These are phyloP conservation scores for Psammodynastes pulverulentus DNA, from an alignment of 2,113 vertebrate species.

Conservation along the genomic window DNA sequence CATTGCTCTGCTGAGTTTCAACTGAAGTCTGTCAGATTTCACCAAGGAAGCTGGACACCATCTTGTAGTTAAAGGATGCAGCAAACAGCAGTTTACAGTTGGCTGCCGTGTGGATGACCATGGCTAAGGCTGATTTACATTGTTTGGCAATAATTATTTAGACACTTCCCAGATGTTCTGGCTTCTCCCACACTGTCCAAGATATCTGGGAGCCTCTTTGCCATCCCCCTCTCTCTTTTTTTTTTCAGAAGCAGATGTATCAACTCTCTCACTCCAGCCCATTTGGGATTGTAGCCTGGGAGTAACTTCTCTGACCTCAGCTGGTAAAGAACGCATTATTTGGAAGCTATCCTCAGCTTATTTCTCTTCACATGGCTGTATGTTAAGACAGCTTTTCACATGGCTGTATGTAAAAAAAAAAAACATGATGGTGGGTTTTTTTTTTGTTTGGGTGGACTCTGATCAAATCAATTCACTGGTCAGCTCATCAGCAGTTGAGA, in stretches of 20 bases:
- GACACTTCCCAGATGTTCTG: conserved; percentile 33
- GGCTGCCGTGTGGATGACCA: conserved; percentile 28
- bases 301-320: not conserved
- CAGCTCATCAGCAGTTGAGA: not conserved
- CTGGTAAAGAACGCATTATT: not conserved
- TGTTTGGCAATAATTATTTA: conserved; percentile 23
- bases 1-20: conserved; percentile 19
- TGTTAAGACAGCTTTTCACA: not conserved
- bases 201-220: not conserved
- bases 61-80: conserved; percentile 10
- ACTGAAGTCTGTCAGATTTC: not conserved
- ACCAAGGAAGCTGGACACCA: conserved; percentile 23
- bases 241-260: not conserved
- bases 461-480: not conserved
- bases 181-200: conserved; percentile 25
- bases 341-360: not conserved
- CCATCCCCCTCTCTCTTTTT: not conserved
- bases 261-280: not conserved
- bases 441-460: not conserved
- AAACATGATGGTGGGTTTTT: no score
- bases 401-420: no score
- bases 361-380: not conserved
- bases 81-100: conserved; percentile 19
- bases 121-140: conserved; percentile 15
- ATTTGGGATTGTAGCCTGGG: not conserved